Conservation (phyloP, 2,888 invertebrate species). For the Heliconius charithonia region DNA sequence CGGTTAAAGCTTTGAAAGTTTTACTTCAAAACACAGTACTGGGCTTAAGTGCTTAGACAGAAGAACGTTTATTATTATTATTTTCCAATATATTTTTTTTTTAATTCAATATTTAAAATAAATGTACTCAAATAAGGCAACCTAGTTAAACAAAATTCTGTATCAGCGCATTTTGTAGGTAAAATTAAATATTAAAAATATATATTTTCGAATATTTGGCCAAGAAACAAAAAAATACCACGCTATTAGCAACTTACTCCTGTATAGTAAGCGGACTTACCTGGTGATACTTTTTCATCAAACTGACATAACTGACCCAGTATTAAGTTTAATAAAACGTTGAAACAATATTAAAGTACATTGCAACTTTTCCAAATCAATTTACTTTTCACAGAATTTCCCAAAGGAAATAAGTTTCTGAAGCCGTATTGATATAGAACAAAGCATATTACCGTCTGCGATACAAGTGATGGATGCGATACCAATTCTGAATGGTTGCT, state of each 20-base stretch:
- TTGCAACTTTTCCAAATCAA: slow-evolving; percentile 48
- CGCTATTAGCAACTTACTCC: no score
- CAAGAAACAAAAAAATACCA: neutral
- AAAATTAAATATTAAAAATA: no score
- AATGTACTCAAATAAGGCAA: neutral
- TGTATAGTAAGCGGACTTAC: no score
- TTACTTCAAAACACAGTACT: neutral
- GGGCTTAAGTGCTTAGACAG: neutral
- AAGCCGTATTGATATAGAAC: slow-evolving; percentile 56
- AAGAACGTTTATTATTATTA: neutral
- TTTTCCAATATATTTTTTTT: neutral
- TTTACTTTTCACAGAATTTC: slow-evolving; percentile 52
- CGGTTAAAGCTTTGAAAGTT: slow-evolving; percentile 17
- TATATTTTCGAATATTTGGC: no score
- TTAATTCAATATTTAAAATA: neutral
- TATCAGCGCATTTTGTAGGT: no score
- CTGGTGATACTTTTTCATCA: neutral
- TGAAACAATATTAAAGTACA: slow-evolving; percentile 38
- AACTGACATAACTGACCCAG: slow-evolving; percentile 1
- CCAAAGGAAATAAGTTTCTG: slow-evolving; percentile 66
- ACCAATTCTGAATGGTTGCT: slow-evolving; percentile 3
- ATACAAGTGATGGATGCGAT: slow-evolving; percentile 22
- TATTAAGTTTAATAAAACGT: slow-evolving; percentile 13
- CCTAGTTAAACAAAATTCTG: no score
- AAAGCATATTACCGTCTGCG: slow-evolving; percentile 32